These are phyloP conservation scores for Liodrosophila aerea DNA, from an alignment of 2,888 invertebrate species.

Conservation along the genomic window DNA sequence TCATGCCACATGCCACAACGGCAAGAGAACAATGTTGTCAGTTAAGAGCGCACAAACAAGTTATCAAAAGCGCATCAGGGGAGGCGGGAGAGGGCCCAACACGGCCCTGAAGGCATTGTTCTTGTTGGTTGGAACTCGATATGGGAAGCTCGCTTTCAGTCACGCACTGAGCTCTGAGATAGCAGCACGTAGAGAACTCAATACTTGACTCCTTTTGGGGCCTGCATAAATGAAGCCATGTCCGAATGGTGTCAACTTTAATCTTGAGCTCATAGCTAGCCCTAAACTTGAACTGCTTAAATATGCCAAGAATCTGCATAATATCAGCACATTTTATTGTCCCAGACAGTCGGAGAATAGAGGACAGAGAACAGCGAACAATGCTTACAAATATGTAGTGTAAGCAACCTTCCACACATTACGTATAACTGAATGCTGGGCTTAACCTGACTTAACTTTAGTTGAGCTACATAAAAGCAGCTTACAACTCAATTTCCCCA, in stretches of 20 bases:
- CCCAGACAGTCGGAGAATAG: conserved; percentile 27
- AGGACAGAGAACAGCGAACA: conserved; percentile 1
- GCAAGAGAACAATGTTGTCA: conserved; percentile 35
- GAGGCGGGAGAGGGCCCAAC: too few species aligned
- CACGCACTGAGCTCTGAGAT: conserved; percentile 60
- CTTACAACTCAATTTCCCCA: conserved; percentile 43
- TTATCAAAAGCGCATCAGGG: conserved; percentile 71
- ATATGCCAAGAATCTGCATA: conserved; percentile 46
- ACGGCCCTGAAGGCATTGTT: conserved; percentile 41
- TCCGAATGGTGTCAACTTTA: conserved; percentile 39
- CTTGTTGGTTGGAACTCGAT: conserved; percentile 5
- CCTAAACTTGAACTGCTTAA: conserved; percentile 12
- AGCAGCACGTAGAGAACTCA: conserved; percentile 58
- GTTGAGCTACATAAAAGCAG: conserved; percentile 29
- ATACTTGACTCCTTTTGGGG: conserved; percentile 30
- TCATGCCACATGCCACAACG: conserved; percentile 4
- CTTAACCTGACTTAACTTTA: conserved; percentile 29
- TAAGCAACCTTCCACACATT: conserved; percentile 10
- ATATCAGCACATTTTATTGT: conserved; percentile 24
- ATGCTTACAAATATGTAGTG: neutral
- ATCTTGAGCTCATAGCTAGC: conserved; percentile 18
- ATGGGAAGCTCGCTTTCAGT: conserved; percentile 24
- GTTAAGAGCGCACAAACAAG: conserved; percentile 54
- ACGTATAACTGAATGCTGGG: conserved; percentile 3
- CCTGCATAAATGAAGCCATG: conserved; percentile 44